Conservation (phyloP, 2,797 vertebrate species). For the Enteromius paludinosus region DNA sequence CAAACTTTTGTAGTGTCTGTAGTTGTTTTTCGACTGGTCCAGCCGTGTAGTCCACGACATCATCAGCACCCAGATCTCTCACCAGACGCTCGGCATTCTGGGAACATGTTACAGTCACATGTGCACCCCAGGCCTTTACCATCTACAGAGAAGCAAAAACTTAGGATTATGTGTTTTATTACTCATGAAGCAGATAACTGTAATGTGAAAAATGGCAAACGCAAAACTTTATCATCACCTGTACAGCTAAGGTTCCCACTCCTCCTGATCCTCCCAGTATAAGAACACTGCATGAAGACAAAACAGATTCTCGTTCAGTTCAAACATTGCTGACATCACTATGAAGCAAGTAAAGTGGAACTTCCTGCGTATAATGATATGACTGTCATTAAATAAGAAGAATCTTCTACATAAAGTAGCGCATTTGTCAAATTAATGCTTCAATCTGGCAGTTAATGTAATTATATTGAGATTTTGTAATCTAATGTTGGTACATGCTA, state of each 20-base stretch:
- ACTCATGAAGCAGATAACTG: not conserved
- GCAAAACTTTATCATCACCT: conserved; percentile 85
- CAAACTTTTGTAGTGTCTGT: conserved; percentile 82
- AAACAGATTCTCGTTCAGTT: conserved; percentile 2
- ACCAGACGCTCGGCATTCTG: conserved; percentile 85
- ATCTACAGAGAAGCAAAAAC: conserved; percentile 74
- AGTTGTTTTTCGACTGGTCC: conserved; percentile 82
- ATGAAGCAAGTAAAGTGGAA: not conserved
- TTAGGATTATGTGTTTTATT: not conserved
- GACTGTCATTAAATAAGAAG: not conserved
- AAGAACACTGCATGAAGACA: conserved; percentile 81
- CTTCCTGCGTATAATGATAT: not conserved
- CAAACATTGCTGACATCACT: not conserved
- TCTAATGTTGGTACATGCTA: not conserved
- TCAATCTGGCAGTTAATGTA: not conserved
- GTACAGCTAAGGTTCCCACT: conserved; percentile 93
- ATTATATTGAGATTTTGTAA: not conserved
- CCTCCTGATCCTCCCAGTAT: conserved; percentile 95
- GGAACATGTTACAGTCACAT: conserved; percentile 95
- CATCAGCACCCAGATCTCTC: conserved; percentile 86
- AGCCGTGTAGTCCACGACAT: conserved; percentile 87
- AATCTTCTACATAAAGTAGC: not conserved
- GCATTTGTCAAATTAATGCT: not conserved
- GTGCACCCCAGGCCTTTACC: conserved; percentile 91
- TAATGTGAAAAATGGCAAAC: not conserved